Conservation (phyloP, 2,888 invertebrate genomes). For the Drosophila neonasuta region DNA sequence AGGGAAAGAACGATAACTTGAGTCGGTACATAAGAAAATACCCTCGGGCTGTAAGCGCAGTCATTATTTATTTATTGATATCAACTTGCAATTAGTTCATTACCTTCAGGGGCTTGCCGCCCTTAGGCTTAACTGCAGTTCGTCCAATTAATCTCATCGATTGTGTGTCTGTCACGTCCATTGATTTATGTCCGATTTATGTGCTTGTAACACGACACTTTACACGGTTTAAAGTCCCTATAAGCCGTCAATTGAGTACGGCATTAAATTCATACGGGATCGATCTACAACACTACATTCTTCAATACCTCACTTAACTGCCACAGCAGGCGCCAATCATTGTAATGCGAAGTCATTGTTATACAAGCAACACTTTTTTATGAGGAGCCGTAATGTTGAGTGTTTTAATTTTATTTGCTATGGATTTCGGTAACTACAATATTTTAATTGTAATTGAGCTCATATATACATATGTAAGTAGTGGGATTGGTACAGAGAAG, state of each 20-base stretch:
- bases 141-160: conserved; percentile 7
- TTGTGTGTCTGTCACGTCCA: conserved; percentile 11
- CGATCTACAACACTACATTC: not conserved
- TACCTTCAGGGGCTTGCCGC: conserved; percentile 47
- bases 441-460: not conserved
- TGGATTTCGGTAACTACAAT: not conserved
- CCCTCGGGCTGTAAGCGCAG: conserved; percentile 40
- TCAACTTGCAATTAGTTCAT: conserved; percentile 70
- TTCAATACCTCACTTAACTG: not conserved
- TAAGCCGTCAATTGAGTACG: not conserved
- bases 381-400: no score
- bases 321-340: no score
- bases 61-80: conserved; percentile 70
- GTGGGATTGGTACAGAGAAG: not conserved
- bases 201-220: not conserved
- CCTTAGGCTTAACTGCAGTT: conserved; percentile 4
- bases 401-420: no score
- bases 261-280: no score
- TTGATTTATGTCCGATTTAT: conserved; percentile 7
- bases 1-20: conserved; percentile 15
- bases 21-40: conserved; percentile 26
- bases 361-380: no score
- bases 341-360: no score
- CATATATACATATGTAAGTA: not conserved
- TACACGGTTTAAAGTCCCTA: not conserved